Conservation (phyloP, 2,888 invertebrate species). For the Pollenia angustigena region DNA sequence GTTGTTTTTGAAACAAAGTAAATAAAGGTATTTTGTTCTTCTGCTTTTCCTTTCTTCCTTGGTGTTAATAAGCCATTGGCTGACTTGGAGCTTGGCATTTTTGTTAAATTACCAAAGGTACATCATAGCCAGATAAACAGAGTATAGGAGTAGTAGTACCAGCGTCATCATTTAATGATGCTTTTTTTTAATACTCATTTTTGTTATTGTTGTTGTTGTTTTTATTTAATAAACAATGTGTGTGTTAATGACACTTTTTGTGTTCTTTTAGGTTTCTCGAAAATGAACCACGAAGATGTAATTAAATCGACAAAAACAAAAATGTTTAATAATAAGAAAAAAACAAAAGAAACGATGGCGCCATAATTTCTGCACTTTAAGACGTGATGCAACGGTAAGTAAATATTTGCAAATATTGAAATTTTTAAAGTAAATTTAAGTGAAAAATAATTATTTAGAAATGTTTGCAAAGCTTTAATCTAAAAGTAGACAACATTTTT, state of each 20-base stretch:
- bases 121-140: constrained; percentile 14
- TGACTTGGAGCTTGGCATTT: constrained; percentile 28
- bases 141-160: background rate
- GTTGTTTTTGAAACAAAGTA: constrained; percentile 38
- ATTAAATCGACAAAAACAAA: constrained; percentile 60
- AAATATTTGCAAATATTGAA: constrained; percentile 38
- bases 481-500: no score
- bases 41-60: background rate
- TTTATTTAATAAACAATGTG: constrained; percentile 62
- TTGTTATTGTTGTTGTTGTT: constrained; percentile 35
- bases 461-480: no score
- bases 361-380: constrained; percentile 9
- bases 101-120: constrained; percentile 45
- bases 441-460: no score
- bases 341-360: background rate
- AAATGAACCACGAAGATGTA: constrained; percentile 70
- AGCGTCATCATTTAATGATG: constrained; percentile 58
- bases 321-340: constrained; percentile 23
- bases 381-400: background rate
- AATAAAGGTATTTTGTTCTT: constrained; percentile 30
- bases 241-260: constrained; percentile 72
- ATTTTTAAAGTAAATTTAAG: no score
- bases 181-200: constrained; percentile 18
- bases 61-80: constrained; percentile 44
- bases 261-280: constrained; percentile 60